phyloP scores from a whole-genome alignment of 2,797 vertebrate species.

The Ispidina lecontei region DNA sequence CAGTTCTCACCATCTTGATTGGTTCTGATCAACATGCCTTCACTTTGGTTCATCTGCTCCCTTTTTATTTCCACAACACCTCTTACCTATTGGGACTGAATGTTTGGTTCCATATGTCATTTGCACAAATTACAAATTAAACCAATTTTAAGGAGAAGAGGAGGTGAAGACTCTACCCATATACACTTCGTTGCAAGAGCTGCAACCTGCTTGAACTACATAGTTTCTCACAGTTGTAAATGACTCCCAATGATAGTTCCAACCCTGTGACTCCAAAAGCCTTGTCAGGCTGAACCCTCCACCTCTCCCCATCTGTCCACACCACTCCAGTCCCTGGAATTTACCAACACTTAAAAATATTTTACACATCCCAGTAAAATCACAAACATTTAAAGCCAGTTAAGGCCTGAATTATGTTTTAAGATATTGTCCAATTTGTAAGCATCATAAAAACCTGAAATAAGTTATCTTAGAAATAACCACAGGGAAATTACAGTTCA shows the following conservation, averaged over 20 bases:
- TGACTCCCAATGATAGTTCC: background rate
- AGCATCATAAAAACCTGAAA: slow-evolving; percentile 60
- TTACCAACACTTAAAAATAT: slow-evolving; percentile 71
- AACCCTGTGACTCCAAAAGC: background rate
- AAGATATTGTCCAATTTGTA: slow-evolving; percentile 65
- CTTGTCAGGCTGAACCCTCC: rapidly evolving
- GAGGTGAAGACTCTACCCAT: background rate
- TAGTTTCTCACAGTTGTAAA: background rate
- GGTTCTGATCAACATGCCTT: background rate
- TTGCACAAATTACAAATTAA: background rate
- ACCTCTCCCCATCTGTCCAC: background rate
- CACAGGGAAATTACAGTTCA: slow-evolving; percentile 15
- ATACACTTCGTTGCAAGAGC: background rate
- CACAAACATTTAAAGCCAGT: slow-evolving; percentile 50
- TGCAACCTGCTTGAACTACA: background rate
- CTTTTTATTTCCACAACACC: background rate
- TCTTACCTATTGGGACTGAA: background rate
- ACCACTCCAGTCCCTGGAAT: background rate
- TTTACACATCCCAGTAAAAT: slow-evolving; percentile 55
- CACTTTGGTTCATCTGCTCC: background rate
- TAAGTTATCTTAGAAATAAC: slow-evolving; percentile 68
- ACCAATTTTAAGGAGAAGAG: background rate
- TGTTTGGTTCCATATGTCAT: background rate
- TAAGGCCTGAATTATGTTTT: slow-evolving; percentile 57
- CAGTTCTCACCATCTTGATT: background rate